These are phyloP conservation scores for Anseranas semipalmata DNA, from an alignment of 2,113 vertebrate species.

Conservation along the genomic window DNA sequence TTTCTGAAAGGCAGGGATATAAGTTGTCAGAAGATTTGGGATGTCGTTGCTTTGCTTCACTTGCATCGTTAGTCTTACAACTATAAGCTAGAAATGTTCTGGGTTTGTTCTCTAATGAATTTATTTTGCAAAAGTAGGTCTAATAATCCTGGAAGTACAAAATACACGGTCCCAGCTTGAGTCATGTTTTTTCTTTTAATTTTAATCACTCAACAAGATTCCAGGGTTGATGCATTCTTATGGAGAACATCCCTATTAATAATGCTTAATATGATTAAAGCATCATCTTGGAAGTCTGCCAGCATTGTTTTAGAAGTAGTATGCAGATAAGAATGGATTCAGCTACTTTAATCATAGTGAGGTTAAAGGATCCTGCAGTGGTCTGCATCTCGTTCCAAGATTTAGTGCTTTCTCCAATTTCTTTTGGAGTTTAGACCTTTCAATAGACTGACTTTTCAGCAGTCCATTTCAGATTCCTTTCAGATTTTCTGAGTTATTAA, in stretches of 20 bases:
- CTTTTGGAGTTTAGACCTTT: neutral
- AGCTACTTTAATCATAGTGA: neutral
- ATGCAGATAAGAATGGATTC: neutral
- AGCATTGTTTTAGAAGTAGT: neutral
- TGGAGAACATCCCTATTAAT: neutral
- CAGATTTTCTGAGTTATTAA: neutral
- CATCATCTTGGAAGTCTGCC: neutral
- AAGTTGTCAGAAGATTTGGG: neutral
- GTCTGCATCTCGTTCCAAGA: neutral
- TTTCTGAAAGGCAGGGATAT: neutral
- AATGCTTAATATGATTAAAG: neutral
- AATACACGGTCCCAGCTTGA: neutral
- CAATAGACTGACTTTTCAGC: neutral
- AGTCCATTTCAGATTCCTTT: neutral
- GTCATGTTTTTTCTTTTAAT: neutral
- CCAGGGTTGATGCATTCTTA: neutral
- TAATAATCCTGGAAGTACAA: neutral
- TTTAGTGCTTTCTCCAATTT: neutral
- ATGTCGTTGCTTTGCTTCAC: neutral
- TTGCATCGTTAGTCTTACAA: neutral
- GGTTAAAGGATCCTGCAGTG: neutral
- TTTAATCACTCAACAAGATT: neutral
- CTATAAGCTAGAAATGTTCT: neutral
- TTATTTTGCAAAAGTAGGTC: neutral
- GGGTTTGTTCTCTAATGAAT: neutral